These are phyloP conservation scores for Xyrichtys novacula DNA, from an alignment of 2,797 vertebrate species.

Conservation along the genomic window DNA sequence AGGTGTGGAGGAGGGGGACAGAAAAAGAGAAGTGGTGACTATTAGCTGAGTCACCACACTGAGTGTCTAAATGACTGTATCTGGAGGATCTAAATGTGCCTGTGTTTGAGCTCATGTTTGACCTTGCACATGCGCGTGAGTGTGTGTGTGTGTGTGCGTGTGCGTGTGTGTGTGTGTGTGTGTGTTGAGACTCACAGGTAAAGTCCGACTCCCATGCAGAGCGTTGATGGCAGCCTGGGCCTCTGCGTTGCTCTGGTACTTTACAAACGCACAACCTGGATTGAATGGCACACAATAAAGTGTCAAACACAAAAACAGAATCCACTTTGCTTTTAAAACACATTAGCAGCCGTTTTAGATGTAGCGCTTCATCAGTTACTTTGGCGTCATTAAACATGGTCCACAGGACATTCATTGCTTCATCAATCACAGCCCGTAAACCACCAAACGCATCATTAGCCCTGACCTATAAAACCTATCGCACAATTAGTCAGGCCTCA, in stretches of 20 bases:
- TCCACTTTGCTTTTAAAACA: constrained; percentile 76
- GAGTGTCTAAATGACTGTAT: constrained; percentile 64
- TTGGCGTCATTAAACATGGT: constrained; percentile 79
- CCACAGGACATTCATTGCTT: constrained; percentile 78
- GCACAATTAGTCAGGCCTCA: constrained; percentile 77
- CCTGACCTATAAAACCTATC: constrained; percentile 81
- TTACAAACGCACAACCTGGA: constrained; percentile 93
- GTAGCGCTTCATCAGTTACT: constrained; percentile 75
- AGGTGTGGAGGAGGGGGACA: constrained; percentile 53
- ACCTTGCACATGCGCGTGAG: constrained; percentile 6
- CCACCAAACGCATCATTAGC: constrained; percentile 78
- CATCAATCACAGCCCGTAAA: constrained; percentile 82
- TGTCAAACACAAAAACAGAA: constrained; percentile 34
- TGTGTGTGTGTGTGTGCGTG: constrained; percentile 8
- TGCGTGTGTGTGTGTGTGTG: constrained; percentile 22
- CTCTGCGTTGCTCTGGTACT: constrained; percentile 91
- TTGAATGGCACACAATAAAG: constrained; percentile 67
- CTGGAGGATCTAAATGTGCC: constrained; percentile 53
- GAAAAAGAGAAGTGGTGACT: constrained; percentile 69
- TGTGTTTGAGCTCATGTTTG: constrained; percentile 34
- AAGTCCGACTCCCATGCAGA: constrained; percentile 85
- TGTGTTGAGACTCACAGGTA: constrained; percentile 75
- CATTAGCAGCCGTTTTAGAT: constrained; percentile 75
- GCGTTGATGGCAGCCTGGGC: constrained; percentile 85
- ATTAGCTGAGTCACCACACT: constrained; percentile 67